Evolutionary conservation across 2,113 vertebrate genomes (phyloP).

Genomic region (Entelurus aequoreus): DNA sequence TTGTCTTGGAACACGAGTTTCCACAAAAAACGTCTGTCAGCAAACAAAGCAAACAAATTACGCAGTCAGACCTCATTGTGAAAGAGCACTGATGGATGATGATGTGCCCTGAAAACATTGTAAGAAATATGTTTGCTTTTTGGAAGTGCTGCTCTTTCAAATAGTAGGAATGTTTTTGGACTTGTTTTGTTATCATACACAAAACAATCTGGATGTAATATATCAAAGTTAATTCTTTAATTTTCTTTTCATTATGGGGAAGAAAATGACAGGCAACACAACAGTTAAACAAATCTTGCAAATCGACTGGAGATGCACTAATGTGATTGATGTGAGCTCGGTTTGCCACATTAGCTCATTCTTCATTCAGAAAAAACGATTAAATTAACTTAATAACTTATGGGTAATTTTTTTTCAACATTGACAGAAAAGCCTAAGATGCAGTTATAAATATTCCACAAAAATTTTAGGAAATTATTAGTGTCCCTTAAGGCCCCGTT

Average conservation of each 20-base stretch:
- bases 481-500: no score
- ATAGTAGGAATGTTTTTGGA: slow-evolving; percentile 16
- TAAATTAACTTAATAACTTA: not conserved
- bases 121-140: slow-evolving; percentile 34
- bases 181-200: slow-evolving; percentile 19
- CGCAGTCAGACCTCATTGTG: slow-evolving; percentile 53
- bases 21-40: slow-evolving; percentile 56
- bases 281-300: slow-evolving; percentile 35
- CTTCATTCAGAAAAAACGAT: slow-evolving; percentile 50
- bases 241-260: slow-evolving; percentile 29
- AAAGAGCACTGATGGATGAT: slow-evolving; percentile 53
- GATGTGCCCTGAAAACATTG: slow-evolving; percentile 45
- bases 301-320: not conserved
- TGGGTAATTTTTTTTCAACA: no score
- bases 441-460: no score
- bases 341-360: slow-evolving; percentile 32
- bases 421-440: no score
- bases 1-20: slow-evolving; percentile 45
- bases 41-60: slow-evolving; percentile 65
- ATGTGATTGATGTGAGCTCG: not conserved
- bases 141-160: slow-evolving; percentile 34
- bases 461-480: no score
- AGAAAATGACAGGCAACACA: slow-evolving; percentile 18
- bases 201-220: slow-evolving; percentile 25
- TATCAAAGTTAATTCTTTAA: slow-evolving; percentile 22